Percentiles rank a stretch among this genome's conserved stretches.
phyloP scores from a whole-genome alignment of 2,888 invertebrate species.

The Diarsia brunnea region DNA sequence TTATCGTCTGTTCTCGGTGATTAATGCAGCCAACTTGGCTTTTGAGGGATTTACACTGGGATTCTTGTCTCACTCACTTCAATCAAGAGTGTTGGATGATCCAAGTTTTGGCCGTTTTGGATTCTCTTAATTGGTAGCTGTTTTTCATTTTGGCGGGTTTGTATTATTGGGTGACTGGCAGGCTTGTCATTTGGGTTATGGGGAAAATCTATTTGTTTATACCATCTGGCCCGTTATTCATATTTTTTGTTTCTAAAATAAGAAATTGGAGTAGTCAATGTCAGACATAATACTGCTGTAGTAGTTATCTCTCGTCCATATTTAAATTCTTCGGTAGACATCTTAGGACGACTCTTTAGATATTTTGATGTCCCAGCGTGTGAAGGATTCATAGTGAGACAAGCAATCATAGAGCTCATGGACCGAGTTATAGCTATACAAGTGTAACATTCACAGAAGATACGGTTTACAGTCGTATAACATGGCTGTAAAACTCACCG shows the following conservation, averaged over 20 bases:
- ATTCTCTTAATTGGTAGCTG: slow-evolving; percentile 44
- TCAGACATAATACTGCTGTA: background rate
- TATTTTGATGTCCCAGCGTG: background rate
- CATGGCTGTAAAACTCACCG: slow-evolving; percentile 16
- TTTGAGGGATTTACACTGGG: slow-evolving; percentile 70
- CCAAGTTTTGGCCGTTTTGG: slow-evolving; percentile 38
- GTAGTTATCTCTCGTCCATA: background rate
- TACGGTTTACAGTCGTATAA: slow-evolving; percentile 19
- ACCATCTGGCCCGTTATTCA: background rate
- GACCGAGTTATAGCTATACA: slow-evolving; percentile 2
- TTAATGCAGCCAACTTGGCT: slow-evolving; percentile 77
- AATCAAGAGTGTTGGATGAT: slow-evolving; percentile 57
- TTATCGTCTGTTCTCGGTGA: slow-evolving; percentile 83
- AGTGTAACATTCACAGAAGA: slow-evolving; percentile 9
- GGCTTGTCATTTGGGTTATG: background rate
- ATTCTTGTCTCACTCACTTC: slow-evolving; percentile 61
- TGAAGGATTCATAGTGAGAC: background rate
- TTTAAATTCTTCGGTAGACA: background rate
- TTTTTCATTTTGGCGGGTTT: slow-evolving; percentile 42
- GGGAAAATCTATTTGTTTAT: background rate
- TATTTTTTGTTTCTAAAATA: background rate
- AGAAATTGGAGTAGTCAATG: background rate
- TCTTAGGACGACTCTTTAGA: background rate
- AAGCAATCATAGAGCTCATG: background rate
- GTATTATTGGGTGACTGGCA: slow-evolving; percentile 25